A percentile compares a stretch with the other conserved stretches of the same genome.
phyloP scores from a whole-genome alignment of 2,797 vertebrate genomes.

The Anniella stebbinsi region DNA sequence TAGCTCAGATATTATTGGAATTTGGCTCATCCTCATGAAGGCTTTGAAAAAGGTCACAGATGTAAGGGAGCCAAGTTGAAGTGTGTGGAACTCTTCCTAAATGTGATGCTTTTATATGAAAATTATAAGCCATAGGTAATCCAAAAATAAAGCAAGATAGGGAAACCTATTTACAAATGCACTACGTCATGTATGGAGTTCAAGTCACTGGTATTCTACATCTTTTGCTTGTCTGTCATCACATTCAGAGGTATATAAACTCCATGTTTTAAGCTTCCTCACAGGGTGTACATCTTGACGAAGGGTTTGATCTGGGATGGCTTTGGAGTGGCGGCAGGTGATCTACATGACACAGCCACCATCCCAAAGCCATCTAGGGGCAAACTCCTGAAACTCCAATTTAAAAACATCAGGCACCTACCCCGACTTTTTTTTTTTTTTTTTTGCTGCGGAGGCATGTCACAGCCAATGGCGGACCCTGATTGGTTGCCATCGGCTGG shows the following conservation, averaged over 20 bases:
- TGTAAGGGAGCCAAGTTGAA: background rate
- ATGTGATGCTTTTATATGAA: background rate
- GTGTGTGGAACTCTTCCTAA: background rate
- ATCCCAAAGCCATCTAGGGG: too few species aligned
- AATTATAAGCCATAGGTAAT: background rate
- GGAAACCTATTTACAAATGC: background rate
- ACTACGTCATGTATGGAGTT: background rate
- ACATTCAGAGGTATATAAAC: constrained; percentile 3
- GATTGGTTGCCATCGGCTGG: too few species aligned
- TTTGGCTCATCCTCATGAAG: background rate
- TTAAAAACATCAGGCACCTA: too few species aligned
- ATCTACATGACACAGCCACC: too few species aligned
- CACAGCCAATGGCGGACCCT: too few species aligned
- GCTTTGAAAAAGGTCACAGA: background rate
- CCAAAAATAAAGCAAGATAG: background rate
- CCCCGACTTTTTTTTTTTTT: too few species aligned
- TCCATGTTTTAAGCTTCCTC: background rate
- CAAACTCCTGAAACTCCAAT: too few species aligned
- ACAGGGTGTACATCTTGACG: too few species aligned
- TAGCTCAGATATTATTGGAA: background rate
- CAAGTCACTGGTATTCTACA: background rate
- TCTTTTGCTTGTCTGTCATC: background rate
- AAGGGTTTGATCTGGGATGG: too few species aligned
- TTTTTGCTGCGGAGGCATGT: too few species aligned
- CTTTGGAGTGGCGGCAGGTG: too few species aligned